Base-by-base conservation (phyloP, 1,140 invertebrate species). In the Drusus annulatus region DNA sequence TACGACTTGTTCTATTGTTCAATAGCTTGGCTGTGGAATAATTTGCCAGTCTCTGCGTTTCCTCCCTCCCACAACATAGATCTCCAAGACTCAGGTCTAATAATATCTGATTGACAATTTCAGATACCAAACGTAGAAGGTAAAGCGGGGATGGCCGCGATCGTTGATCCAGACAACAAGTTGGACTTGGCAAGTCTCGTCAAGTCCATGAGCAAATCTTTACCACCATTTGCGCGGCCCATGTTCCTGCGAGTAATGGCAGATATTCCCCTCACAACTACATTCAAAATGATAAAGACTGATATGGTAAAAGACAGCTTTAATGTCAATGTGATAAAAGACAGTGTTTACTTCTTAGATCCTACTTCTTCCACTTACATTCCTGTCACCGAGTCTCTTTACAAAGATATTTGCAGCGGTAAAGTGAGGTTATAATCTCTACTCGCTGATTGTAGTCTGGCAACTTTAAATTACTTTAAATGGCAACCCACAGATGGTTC, bases 221-320 rank as follows among this genome's bases (percentile, higher is more conserved):
- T 99, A 16, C 96, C 98, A 2, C 78, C 91, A 0, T 99, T 98
- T 87, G 96, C 98, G 0, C 89, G 94, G 60, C 98, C 98, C 1
- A 85, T 98, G 1, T 99, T 99, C 88, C 85, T 99, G n/a, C 90
- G 98, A 75, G 89, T 98, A 28, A 87, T 97, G 23, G 91, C 93
- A 31, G 89, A 93, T 85, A 90, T 98, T 21, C 95, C 96, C 0
- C 90, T 96, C 60, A 99, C 98, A 62, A 96, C 95, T 15, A 98
- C 97, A 0, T 98, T 96, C 86, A 99, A 99, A 87, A 86, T 98
- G 80, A 95, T 95, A 85, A 99, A 99, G 87, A 91, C 91, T 16
- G 93, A 96, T 84, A 88, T 98, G 15, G 93, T 96, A 85, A 88
- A 88, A 83, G 95, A 98, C 85, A 95, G 93, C 0, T 98, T 94